phyloP scores from a whole-genome alignment of 2,888 invertebrate genomes.

The Epistrophe grossulariae region DNA sequence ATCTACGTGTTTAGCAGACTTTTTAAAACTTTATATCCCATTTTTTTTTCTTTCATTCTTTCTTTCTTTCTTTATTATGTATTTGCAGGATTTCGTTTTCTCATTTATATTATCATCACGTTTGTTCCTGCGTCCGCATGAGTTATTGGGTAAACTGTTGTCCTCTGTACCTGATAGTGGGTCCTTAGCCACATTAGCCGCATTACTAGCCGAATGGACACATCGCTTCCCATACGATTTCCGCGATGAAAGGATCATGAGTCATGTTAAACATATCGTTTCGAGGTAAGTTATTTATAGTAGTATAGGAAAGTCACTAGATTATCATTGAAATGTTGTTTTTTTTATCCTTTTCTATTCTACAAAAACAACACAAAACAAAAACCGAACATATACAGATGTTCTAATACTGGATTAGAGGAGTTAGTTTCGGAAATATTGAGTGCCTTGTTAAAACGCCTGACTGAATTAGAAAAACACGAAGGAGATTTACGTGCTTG shows the following conservation, averaged over 20 bases:
- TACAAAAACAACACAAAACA: background rate
- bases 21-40: conserved; percentile 30
- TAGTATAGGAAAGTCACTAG: background rate
- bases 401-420: conserved; percentile 83
- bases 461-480: conserved; percentile 84
- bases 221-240: conserved; percentile 84
- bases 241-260: conserved; percentile 84
- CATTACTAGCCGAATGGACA: conserved; percentile 83
- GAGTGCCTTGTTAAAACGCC: conserved; percentile 84
- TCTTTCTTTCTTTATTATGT: background rate
- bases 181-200: conserved; percentile 83
- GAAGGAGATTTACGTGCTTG: conserved; percentile 84
- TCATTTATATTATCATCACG: conserved; percentile 84
- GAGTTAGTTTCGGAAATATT: conserved; percentile 83
- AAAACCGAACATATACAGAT: conserved; percentile 79
- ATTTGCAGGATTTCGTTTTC: conserved; percentile 83
- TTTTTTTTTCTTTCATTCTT: too few relatives aligned
- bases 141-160: conserved; percentile 83
- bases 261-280: conserved; percentile 84
- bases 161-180: conserved; percentile 83
- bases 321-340: conserved; percentile 20
- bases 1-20: conserved; percentile 35
- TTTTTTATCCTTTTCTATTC: background rate
- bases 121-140: conserved; percentile 83
- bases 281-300: conserved; percentile 79